These are phyloP conservation scores for Leptinotarsa texana DNA, from an alignment of 1,140 invertebrate genomes.

Conservation along the genomic window DNA sequence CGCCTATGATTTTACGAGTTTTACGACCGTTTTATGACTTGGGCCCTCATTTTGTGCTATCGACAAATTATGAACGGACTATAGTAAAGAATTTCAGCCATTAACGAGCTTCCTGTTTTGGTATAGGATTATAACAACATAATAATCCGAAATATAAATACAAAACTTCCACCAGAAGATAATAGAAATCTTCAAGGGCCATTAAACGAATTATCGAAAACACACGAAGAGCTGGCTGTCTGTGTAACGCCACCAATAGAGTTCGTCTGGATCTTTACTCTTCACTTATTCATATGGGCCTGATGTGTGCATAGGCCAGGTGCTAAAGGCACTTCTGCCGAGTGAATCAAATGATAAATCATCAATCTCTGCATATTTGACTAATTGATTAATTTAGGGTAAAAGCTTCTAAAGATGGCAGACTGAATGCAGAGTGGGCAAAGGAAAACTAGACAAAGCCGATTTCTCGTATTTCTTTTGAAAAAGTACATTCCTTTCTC, in stretches of 20 bases:
- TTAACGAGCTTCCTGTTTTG: slow-evolving; percentile 3
- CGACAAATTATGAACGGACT: no score
- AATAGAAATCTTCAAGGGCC: background rate
- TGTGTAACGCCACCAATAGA: background rate
- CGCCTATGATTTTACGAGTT: no score
- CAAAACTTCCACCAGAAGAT: background rate
- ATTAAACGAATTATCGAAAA: background rate
- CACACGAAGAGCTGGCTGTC: background rate
- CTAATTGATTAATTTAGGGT: no score
- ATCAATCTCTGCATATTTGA: no score
- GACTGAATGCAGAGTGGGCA: no score
- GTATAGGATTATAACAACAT: background rate
- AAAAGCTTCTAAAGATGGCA: no score
- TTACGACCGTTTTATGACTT: no score
- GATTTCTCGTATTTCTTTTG: no score
- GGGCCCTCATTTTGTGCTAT: no score
- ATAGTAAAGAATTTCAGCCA: background rate
- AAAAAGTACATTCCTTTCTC: no score
- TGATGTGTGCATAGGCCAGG: background rate
- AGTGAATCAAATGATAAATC: no score
- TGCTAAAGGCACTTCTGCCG: background rate
- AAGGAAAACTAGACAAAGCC: no score
- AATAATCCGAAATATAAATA: background rate
- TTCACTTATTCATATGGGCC: background rate
- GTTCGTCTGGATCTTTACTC: background rate